phyloP scores from a whole-genome alignment of 1,140 invertebrate genomes.

The Drosophila orosa region DNA sequence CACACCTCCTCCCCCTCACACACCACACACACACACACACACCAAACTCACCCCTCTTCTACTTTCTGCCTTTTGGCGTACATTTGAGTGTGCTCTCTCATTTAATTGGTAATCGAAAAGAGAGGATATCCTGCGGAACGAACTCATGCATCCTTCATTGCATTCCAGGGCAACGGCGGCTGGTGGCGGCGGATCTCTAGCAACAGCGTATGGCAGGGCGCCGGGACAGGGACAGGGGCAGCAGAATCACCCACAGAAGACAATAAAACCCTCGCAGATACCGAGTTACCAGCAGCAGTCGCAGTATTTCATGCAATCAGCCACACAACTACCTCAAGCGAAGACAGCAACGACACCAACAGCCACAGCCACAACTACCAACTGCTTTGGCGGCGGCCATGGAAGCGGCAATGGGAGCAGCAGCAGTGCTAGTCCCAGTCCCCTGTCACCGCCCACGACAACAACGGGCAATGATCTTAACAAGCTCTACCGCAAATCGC shows the following conservation, averaged over 20 bases:
- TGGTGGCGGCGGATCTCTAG: conserved; percentile 21
- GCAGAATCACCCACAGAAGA: conserved; percentile 56
- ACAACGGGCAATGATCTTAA: conserved; percentile 45
- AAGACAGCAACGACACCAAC: conserved; percentile 39
- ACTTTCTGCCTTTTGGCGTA: conserved; percentile 38
- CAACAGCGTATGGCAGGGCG: conserved; percentile 23
- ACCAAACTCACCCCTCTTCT: conserved; percentile 2
- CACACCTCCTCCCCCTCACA: background rate
- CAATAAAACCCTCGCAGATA: conserved; percentile 79
- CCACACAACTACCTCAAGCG: conserved; percentile 82
- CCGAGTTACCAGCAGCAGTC: conserved; percentile 74
- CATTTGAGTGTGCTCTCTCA: conserved; percentile 50
- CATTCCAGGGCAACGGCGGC: conserved; percentile 51
- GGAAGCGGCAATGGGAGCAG: conserved; percentile 28
- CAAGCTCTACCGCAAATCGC: conserved; percentile 79
- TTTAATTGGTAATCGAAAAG: conserved; percentile 9
- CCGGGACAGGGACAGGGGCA: conserved; percentile 33
- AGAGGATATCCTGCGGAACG: too few species aligned
- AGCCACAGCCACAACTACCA: conserved; percentile 39
- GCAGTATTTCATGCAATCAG: conserved; percentile 77
- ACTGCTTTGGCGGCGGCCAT: conserved; percentile 51
- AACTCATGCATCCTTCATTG: conserved; percentile 3
- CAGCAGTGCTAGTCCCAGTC: conserved; percentile 29
- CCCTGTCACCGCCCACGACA: conserved; percentile 37
- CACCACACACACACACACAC: background rate